These are phyloP conservation scores for Xestia sexstrigata DNA, from an alignment of 2,888 invertebrate genomes.

Conservation along the genomic window DNA sequence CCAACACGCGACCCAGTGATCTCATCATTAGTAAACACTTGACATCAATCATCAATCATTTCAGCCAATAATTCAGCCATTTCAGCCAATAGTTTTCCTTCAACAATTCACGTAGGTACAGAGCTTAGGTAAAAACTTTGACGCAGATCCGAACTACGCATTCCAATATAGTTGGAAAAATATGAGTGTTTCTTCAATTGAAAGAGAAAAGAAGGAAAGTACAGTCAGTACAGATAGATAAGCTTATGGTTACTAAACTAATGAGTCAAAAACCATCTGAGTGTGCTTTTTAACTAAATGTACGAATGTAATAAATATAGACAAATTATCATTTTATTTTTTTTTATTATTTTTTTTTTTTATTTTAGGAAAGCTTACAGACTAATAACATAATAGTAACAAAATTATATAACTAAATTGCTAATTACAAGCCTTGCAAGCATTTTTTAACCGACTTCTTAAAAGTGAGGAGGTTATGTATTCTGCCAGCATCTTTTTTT, in stretches of 20 bases:
- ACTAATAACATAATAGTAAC: too few relatives aligned
- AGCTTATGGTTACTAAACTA: not conserved
- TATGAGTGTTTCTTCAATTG: not conserved
- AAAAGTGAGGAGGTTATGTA: too few relatives aligned
- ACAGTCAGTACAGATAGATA: not conserved
- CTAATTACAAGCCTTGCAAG: too few relatives aligned
- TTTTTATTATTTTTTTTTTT: too few relatives aligned
- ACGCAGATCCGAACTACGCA: constrained; percentile 26
- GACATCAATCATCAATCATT: not conserved
- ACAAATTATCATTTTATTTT: too few relatives aligned
- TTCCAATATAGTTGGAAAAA: not conserved
- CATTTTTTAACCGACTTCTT: too few relatives aligned
- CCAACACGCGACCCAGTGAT: constrained; percentile 32
- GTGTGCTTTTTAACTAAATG: not conserved
- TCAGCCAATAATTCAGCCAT: not conserved
- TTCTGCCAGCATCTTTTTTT: too few relatives aligned
- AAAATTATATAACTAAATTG: too few relatives aligned
- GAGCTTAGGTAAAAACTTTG: constrained; percentile 24
- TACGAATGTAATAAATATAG: not conserved
- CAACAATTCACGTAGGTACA: not conserved
- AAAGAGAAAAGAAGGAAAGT: not conserved
- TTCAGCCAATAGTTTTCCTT: not conserved
- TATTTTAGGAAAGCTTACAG: too few relatives aligned
- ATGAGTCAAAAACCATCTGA: not conserved
- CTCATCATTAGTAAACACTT: constrained; percentile 20